Base-by-base conservation (phyloP, 2,888 invertebrate species). In the Rosalia funebris region DNA sequence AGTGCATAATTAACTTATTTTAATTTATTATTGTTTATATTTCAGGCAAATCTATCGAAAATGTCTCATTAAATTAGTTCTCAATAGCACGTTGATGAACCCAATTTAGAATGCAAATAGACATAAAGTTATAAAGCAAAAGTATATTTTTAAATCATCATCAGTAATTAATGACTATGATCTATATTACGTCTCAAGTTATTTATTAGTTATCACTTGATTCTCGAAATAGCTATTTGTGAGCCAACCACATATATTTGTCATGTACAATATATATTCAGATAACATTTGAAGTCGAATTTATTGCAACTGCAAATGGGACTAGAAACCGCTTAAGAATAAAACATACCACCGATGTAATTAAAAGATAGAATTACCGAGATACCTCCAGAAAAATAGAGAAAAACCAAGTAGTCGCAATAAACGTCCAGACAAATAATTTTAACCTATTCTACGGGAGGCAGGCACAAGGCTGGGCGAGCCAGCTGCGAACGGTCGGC, bases 361-460 rank as follows among this genome's bases (percentile, higher is more conserved):
- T 50, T 50, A 39, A 34, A 34, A 34, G 66, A 66, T 66, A 64
- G 25, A 50, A 39, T 50, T 50, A 39, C 66, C 47, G 55, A 61
- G 66, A 66, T 66, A 66, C 62, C 60, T 46, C 39, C 52, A 57
- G 62, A 60, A 62, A 66, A 66, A 61, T 60, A 60, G 62, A 58
- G 61, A 66, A 62, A 47, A 64, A 57, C 47, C n/a, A 57, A 66
- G 62, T 64, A 56, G 60, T 60, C 56, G 62, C 62, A 62, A 64
- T 66, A 66, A 66, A 63, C 36, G 62, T 59, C 59, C 45, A 63
- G 63, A 66, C 66, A 66, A 66, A 66, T 66, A 64, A 58, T 58
- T 41, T 41, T 60, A 64, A 58, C 52, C 62, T 64, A 64, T 64
- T 62, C 56, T 14, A 11, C 34, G 16, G 37, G 57, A 48, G 48